phyloP scores from a whole-genome alignment of 2,888 invertebrate genomes.

The Drosophila yooni region DNA sequence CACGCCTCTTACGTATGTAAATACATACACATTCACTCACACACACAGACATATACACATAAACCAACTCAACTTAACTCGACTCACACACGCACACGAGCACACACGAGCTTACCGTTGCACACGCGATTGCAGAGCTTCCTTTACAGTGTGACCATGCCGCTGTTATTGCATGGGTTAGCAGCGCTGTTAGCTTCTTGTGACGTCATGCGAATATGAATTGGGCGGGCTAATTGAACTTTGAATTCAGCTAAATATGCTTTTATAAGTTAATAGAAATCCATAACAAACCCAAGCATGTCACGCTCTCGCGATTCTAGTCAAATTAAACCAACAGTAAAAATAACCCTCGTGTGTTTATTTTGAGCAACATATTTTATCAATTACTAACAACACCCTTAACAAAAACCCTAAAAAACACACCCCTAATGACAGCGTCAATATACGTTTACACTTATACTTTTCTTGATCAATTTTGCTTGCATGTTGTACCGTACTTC shows the following conservation, averaged over 20 bases:
- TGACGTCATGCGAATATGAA: constrained; percentile 27
- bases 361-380: constrained; percentile 17
- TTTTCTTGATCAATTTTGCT: constrained; percentile 8
- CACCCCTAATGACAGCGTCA: constrained; percentile 31
- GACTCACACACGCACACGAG: constrained; percentile 11
- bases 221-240: constrained; percentile 1
- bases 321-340: neutral
- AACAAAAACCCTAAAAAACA: constrained; percentile 4
- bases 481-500: constrained; percentile 28
- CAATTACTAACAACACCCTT: constrained; percentile 21
- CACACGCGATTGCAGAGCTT: constrained; percentile 13
- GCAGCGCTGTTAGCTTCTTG: constrained; percentile 16
- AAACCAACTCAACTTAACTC: constrained; percentile 5
- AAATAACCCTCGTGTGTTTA: neutral
- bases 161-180: constrained; percentile 30
- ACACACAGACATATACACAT: neutral
- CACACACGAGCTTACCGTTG: constrained; percentile 9
- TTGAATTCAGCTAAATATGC: neutral
- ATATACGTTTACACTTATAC: constrained; percentile 5
- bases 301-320: neutral
- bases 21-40: neutral
- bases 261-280: neutral
- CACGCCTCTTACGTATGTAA: constrained; percentile 24
- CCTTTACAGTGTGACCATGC: constrained; percentile 15
- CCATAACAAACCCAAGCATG: constrained; percentile 6